Evolutionary conservation across 2,888 invertebrate genomes (phyloP), one percentile per base, ranked within the genome.

Genomic region (Antheraea yamamai): DNA sequence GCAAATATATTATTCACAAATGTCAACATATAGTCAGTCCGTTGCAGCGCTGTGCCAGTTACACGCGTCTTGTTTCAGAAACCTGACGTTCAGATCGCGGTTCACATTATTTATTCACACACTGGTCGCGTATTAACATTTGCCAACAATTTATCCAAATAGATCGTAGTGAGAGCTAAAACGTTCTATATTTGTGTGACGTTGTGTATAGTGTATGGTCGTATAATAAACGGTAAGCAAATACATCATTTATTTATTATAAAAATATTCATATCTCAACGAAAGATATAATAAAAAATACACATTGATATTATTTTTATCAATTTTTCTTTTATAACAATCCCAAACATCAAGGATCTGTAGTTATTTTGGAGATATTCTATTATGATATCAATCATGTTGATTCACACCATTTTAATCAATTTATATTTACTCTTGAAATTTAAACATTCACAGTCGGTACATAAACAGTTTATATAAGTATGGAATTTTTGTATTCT

Each of bases 121-220:
- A 0, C 16, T 16, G 64, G 26, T 66, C 30, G 30, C 16, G 26
- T 66, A 66, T 66, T 26, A 64, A 66, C 14, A 66, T 66, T 12
- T 30, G 64, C 30, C 64, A 66, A 66, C 26, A 26, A 30, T 12
- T 30, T 66, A 66, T 66, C 26, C 64, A 66, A 66, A 66, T 30
- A 66, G 64, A 66, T 30, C 64, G 18, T 14, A 66, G 64, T 30
- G 64, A 64, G 26, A 66, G 64, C 64, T 30, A 30, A 30, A 66
- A 26, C 64, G 26, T 66, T 66, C 64, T 64, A 64, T 64, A 30
- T 66, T 66, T 66, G 30, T 66, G 64, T 66, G 4, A 30, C 64
- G 14, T 30, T 30, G 14, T 16, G 64, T 66, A 26, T 18, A 30
- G 30, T 66, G 64, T 66, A 10, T 7, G 16, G 14, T 66, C 64